Percentiles rank a stretch among this genome's conserved stretches.
phyloP scores from a whole-genome alignment of 2,888 invertebrate species.

The Scaptodrosophila latifasciaeformis region DNA sequence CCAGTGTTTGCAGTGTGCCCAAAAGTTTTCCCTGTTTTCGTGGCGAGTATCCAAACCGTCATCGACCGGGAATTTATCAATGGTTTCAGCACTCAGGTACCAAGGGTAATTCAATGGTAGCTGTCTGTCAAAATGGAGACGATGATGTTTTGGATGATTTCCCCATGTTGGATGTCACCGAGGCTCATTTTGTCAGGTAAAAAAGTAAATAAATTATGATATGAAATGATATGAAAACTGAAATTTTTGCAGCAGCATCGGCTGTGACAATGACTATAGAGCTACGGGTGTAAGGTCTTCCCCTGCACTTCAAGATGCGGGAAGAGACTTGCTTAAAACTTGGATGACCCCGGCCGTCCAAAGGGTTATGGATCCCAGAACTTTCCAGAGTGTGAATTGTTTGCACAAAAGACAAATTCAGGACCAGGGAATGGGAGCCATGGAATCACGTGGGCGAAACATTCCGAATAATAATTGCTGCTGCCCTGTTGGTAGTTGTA shows the following conservation, averaged over 20 bases:
- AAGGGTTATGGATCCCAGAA: too few relatives aligned
- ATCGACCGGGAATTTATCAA: conserved; percentile 8
- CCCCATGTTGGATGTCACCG: conserved; percentile 43
- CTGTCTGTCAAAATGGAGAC: conserved; percentile 3
- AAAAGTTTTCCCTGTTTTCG: conserved; percentile 15
- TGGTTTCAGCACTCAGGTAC: conserved; percentile 18
- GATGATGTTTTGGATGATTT: conserved; percentile 9
- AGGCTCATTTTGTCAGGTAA: conserved; percentile 46
- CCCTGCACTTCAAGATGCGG: too few relatives aligned
- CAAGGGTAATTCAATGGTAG: conserved; percentile 2
- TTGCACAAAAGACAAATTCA: too few relatives aligned
- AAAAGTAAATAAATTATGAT: background rate
- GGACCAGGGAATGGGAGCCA: too few relatives aligned
- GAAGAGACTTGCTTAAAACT: too few relatives aligned
- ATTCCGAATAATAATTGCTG: too few relatives aligned
- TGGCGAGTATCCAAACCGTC: conserved; percentile 18
- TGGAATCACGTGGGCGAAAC: too few relatives aligned
- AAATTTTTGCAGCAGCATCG: conserved; percentile 3
- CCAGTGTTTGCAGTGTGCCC: too few relatives aligned
- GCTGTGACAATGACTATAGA: conserved; percentile 15
- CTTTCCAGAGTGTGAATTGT: too few relatives aligned
- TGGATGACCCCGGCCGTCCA: too few relatives aligned
- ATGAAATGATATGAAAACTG: background rate
- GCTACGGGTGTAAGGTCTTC: too few relatives aligned
- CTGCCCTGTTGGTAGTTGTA: too few relatives aligned